A percentile compares a stretch with the other conserved stretches of the same genome.
Conservation (phyloP, 2,797 vertebrate genomes). For the Tenualosa thibaudeaui region DNA sequence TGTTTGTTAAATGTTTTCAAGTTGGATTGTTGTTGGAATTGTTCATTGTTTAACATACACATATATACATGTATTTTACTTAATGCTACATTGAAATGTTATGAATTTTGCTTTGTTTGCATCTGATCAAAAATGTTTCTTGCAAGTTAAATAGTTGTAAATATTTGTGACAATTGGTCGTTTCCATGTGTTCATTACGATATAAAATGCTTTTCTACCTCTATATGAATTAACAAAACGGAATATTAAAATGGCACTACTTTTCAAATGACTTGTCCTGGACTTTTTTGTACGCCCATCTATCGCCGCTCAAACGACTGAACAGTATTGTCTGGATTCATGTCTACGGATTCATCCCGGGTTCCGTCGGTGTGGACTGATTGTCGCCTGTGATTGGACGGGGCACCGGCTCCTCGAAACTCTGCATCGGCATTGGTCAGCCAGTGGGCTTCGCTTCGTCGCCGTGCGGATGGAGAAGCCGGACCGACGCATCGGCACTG, state of each 20-base stretch:
- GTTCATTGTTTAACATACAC: not conserved
- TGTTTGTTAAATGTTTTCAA: not conserved
- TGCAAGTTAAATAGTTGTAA: not conserved
- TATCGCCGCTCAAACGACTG: conserved; percentile 30
- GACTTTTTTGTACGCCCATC: not conserved
- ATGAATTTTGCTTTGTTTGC: not conserved
- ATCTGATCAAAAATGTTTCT: not conserved
- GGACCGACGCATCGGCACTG: conserved; percentile 60
- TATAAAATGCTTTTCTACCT: not conserved
- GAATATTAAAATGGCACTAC: not conserved
- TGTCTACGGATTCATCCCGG: conserved; percentile 21
- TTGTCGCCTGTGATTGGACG: conserved; percentile 59
- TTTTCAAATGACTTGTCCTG: not conserved
- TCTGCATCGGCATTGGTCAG: conserved; percentile 67
- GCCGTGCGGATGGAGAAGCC: conserved; percentile 68
- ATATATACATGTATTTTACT: not conserved
- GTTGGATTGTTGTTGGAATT: not conserved
- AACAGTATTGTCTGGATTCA: not conserved
- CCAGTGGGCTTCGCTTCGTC: conserved; percentile 53
- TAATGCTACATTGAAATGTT: not conserved
- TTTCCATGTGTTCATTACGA: too few relatives aligned
- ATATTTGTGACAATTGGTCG: not conserved
- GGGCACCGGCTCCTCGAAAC: conserved; percentile 58
- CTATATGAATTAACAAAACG: not conserved
- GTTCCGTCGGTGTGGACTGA: not conserved